Percentiles rank a stretch among this genome's conserved stretches.
Conservation (phyloP, 2,113 vertebrate genomes). For the Oenanthe melanoleuca region DNA sequence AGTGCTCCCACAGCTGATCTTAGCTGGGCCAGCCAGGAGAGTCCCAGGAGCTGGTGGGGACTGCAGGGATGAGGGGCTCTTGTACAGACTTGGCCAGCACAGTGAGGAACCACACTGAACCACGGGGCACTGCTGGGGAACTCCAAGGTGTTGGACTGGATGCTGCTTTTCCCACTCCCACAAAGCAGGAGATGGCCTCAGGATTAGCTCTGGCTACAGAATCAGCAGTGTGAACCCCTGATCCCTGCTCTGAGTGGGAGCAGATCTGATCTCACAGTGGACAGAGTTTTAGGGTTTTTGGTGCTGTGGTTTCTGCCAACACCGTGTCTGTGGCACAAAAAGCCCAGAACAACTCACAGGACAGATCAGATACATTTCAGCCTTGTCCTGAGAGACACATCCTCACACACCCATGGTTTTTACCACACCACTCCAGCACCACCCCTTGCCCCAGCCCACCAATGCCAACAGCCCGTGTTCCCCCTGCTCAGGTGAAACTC, state of each 20-base stretch:
- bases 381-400: background rate
- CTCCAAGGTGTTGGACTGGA: background rate
- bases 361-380: fast-evolving
- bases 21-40: fast-evolving
- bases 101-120: fast-evolving
- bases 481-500: background rate
- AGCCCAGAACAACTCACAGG: background rate
- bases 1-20: fast-evolving
- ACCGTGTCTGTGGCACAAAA: fast-evolving
- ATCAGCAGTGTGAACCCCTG: too few relatives aligned
- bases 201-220: background rate
- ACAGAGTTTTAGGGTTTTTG: background rate
- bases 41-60: background rate
- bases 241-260: background rate
- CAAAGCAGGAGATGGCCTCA: background rate
- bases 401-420: background rate
- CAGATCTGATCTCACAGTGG: fast-evolving
- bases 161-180: background rate
- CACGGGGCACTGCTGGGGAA: background rate
- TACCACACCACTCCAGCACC: background rate
- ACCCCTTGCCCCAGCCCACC: fast-evolving
- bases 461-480: background rate
- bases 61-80: background rate
- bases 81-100: background rate
- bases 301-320: background rate